phyloP scores from a whole-genome alignment of 2,888 invertebrate genomes.

The Mayetiola destructor region DNA sequence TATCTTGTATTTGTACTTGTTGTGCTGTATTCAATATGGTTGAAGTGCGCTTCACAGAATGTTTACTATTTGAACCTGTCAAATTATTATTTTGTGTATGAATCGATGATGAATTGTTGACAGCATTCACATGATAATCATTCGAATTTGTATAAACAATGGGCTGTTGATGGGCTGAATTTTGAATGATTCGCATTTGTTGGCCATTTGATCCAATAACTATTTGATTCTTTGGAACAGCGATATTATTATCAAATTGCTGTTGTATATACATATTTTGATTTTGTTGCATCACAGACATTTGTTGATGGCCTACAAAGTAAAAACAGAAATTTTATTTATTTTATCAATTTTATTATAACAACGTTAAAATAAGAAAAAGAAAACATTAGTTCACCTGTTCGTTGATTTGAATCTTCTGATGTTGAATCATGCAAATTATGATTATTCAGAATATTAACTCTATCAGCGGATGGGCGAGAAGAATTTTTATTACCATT shows the following conservation, averaged over 20 bases:
- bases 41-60: not conserved
- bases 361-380: too few relatives aligned
- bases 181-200: conserved; percentile 10
- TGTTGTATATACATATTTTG: conserved; percentile 15
- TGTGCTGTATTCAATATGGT: not conserved
- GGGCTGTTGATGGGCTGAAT: not conserved
- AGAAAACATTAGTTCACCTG: too few relatives aligned
- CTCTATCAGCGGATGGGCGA: not conserved
- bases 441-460: not conserved
- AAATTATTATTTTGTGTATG: too few relatives aligned
- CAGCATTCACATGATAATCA: not conserved
- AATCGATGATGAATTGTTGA: not conserved
- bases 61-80: too few relatives aligned
- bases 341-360: too few relatives aligned
- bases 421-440: not conserved
- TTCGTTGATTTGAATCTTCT: not conserved
- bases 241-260: conserved; percentile 8
- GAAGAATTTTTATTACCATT: conserved; percentile 15
- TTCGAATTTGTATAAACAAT: conserved; percentile 2
- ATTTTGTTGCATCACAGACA: conserved; percentile 18
- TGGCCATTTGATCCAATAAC: conserved; percentile 14
- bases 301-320: conserved; percentile 13
- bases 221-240: conserved; percentile 10
- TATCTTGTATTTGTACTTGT: not conserved
- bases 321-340: not conserved